phyloP scores from a whole-genome alignment of 1,140 invertebrate species.

The Cotesia chilonis region DNA sequence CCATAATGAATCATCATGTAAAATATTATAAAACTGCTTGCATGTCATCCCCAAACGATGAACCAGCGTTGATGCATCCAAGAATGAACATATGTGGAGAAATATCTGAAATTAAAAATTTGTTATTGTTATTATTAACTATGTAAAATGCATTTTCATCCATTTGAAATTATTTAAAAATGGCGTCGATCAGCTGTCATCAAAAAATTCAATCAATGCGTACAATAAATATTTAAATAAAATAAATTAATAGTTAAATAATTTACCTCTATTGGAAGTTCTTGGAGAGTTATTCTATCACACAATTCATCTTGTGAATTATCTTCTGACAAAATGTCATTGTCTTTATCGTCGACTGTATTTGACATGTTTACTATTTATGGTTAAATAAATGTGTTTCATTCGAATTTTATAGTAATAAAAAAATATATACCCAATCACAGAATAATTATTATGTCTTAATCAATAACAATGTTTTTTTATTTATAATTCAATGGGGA shows the following conservation, averaged over 20 bases:
- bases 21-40: conserved; percentile 57
- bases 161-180: conserved; percentile 36
- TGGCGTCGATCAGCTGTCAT: conserved; percentile 45
- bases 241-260: neutral
- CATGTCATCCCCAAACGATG: conserved; percentile 53
- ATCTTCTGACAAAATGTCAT: conserved; percentile 32
- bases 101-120: conserved; percentile 53
- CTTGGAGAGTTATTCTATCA: conserved; percentile 44
- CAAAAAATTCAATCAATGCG: neutral
- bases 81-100: conserved; percentile 58
- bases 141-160: too few species aligned
- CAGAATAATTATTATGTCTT: too few species aligned
- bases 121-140: neutral
- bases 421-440: too few species aligned
- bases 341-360: conserved; percentile 24
- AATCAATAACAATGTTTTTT: neutral
- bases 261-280: conserved; percentile 55
- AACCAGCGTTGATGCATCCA: conserved; percentile 57
- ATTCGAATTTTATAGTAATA: neutral
- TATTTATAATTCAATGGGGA: neutral
- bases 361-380: conserved; percentile 6
- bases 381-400: conserved; percentile 8
- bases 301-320: conserved; percentile 33
- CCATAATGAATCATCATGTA: conserved; percentile 59
- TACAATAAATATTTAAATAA: conserved; percentile 17